Base-by-base conservation (phyloP, 2,797 vertebrate species). In the Ispidina picta region DNA sequence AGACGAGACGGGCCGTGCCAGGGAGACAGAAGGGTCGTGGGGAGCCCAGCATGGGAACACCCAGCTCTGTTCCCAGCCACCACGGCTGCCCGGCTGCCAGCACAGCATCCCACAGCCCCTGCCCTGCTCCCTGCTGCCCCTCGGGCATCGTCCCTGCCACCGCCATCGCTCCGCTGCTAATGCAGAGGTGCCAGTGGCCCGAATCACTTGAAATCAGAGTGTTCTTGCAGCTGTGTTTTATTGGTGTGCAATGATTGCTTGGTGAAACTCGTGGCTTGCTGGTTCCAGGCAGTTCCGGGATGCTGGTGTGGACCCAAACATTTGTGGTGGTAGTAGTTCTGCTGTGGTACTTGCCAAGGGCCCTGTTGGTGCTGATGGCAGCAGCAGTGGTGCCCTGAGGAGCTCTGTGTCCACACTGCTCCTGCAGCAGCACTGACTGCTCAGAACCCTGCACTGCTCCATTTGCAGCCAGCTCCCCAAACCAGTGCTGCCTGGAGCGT, bases 1-100 rank as follows among this genome's bases (percentile, higher is more conserved):
- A 98, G 98, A 98, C 98, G 98, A 98, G 98, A 98, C 98, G 86
- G 98, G 97, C 98, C 97, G 92, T 97, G 89, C 92, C 83, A 31
- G 98, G 96, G 97, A 97, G 97, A 94, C 95, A 93, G 94, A 72
- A 86, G 79, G 96, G 97, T 94, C 92, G n/a, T 10, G 15, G 62
- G 95, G 94, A 94, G 95, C 65, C 56, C 13, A 3, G 37, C 3
- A 37, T 12, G 41, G 37, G 63, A 37, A 54, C 95, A 55, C 39
- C 48, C 56, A 0, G 37, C 74, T 62, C 55, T 1, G 21, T 62
- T 64, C 76, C 87, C 49, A n/a, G 1, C 51, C 86, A 73, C 75
- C 15, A 64, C 71, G 59, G 48, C 86, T 60, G 15, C 26, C 80
- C 54, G n/a, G 3, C 5, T 16, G 79, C 68, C 81, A 21, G 0